Evolutionary conservation across 2,888 invertebrate species (phyloP), one percentile per base, ranked within the genome.

Genomic region (Rhamphomyia laevipes): DNA sequence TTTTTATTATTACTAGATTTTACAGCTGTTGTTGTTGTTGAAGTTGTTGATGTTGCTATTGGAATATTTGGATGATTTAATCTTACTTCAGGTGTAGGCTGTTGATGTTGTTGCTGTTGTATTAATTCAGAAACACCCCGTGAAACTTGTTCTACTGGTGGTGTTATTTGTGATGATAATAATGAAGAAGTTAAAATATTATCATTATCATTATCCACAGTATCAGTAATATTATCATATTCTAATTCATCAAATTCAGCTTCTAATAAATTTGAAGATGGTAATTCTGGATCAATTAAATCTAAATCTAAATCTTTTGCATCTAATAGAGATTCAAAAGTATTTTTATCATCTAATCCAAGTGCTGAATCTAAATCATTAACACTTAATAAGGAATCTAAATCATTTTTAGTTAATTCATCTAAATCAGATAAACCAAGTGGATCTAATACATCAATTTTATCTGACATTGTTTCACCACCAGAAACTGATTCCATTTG

Each of bases 341-440:
- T 65, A 51, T 67, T 67, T 53, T 69, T 69, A 51, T 65, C 65
- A 56, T 68, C 69, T 53, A 68, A 58, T 55, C 65, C 67, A 38
- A 69, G 58, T 41, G 66, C 61, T 51, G 68, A 62, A 57, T 68
- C 69, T 51, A 81, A 72, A 59, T 82, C 79, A 57, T 77, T 74
- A 43, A 77, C 76, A 53, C 75, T 80, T 62, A 83, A 69, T 57
- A 84, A 69, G 58, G 80, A 80, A 59, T 83, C 83, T 48, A 83
- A 72, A 63, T 82, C 83, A 47, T 65, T 68, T 48, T 66, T 66
- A 16, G 68, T 65, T 43, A 69, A 54, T 40, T 66, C 67, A 53
- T 68, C 67, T 47, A 69, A 56, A 51, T 66, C 68, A 10, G 68
- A 64, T 23, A 68, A 46, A n/a, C 52, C 54, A 2, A 56, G 45